Evolutionary conservation across 2,888 invertebrate genomes (phyloP).

Genomic region (Rhimphoctona megacephalus): DNA sequence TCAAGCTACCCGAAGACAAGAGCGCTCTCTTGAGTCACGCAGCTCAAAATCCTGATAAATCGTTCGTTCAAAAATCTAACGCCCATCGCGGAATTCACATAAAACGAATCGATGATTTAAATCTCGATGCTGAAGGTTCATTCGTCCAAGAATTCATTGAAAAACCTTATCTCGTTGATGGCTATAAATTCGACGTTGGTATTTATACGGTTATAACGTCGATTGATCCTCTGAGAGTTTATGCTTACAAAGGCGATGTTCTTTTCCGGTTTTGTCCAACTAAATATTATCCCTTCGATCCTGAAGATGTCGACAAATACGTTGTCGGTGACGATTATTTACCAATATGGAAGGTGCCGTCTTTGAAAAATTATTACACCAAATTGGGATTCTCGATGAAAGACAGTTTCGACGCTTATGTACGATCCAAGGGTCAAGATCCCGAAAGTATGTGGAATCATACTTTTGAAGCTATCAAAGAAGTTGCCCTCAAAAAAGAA

Average conservation of each 20-base stretch:
- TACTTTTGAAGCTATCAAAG: constrained; percentile 91
- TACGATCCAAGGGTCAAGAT: constrained; percentile 89
- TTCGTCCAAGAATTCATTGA: constrained; percentile 97
- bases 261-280: constrained; percentile 96
- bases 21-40: constrained; percentile 90
- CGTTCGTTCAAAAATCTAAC: constrained; percentile 97
- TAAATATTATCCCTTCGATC: constrained; percentile 96
- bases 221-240: constrained; percentile 94
- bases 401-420: constrained; percentile 93
- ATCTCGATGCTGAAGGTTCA: constrained; percentile 89
- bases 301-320: constrained; percentile 92
- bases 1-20: constrained; percentile 92
- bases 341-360: constrained; percentile 97
- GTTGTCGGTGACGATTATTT: constrained; percentile 97
- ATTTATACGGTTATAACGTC: constrained; percentile 97
- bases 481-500: constrained; percentile 90
- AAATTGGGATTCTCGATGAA: constrained; percentile 93
- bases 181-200: constrained; percentile 98
- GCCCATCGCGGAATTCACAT: constrained; percentile 95
- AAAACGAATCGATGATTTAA: constrained; percentile 89
- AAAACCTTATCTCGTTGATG: constrained; percentile 95
- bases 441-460: constrained; percentile 92
- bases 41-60: constrained; percentile 88
- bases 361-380: constrained; percentile 89
- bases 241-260: constrained; percentile 95